A percentile compares a stretch with the other conserved stretches of the same genome.
Evolutionary conservation across 2,797 vertebrate genomes (phyloP).

Genomic region (Helostoma temminkii): DNA sequence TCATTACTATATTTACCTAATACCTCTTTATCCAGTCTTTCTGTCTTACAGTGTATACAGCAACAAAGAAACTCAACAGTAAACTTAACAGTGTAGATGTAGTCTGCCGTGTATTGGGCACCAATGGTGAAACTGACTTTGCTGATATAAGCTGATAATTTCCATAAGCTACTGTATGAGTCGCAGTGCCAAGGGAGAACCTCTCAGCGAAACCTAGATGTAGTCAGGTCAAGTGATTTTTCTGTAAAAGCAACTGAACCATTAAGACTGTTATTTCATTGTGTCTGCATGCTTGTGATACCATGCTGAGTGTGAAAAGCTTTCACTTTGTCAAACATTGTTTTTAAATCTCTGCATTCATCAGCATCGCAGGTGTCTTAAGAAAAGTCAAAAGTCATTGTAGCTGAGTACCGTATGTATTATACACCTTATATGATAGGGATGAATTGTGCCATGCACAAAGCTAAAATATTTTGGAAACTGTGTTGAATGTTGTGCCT

Average conservation of each 20-base stretch:
- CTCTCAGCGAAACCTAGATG: constrained; percentile 60
- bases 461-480: constrained; percentile 45
- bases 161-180: constrained; percentile 69
- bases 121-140: constrained; percentile 56
- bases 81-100: constrained; percentile 73
- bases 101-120: constrained; percentile 66
- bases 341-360: constrained; percentile 56
- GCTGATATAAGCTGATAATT: constrained; percentile 78
- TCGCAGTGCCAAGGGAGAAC: constrained; percentile 68
- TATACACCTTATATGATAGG: constrained; percentile 40
- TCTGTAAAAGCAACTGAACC: constrained; percentile 48
- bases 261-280: constrained; percentile 66
- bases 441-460: constrained; percentile 61
- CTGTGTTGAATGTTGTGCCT: constrained; percentile 55
- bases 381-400: constrained; percentile 56
- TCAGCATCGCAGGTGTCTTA: constrained; percentile 73
- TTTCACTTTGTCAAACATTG: constrained; percentile 50
- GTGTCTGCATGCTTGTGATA: constrained; percentile 67
- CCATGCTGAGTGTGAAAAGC: constrained; percentile 51
- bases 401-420: constrained; percentile 54
- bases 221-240: constrained; percentile 53
- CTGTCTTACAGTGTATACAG: constrained; percentile 76
- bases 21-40: constrained; percentile 81
- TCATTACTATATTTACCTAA: constrained; percentile 77
- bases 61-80: constrained; percentile 68